Conservation (phyloP, 1,140 invertebrate genomes). For the Pentalonia nigronervosa region DNA sequence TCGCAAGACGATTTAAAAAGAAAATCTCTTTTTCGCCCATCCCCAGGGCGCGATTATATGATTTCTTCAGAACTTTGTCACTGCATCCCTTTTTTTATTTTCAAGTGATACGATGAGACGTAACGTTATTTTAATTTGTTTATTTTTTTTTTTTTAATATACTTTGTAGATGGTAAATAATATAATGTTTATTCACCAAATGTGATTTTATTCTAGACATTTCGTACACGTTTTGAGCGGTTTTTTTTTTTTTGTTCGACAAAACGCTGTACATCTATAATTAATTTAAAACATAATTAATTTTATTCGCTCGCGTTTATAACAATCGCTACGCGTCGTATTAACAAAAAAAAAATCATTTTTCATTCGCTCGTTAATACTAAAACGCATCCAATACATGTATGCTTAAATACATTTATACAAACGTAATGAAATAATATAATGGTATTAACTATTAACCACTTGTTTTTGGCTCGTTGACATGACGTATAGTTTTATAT, state of each 20-base stretch:
- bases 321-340: not conserved
- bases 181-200: not conserved
- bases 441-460: not conserved
- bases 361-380: not conserved
- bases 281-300: not conserved
- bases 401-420: not conserved
- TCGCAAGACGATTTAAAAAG: not conserved
- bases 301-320: not conserved
- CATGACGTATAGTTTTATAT: not conserved
- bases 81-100: not conserved
- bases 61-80: not conserved
- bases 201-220: not conserved
- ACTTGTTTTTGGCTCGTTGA: not conserved
- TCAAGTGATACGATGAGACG: not conserved
- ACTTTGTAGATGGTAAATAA: not conserved
- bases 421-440: not conserved
- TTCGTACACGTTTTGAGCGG: not conserved
- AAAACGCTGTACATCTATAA: not conserved
- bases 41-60: not conserved
- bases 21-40: not conserved
- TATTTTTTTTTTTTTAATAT: not conserved
- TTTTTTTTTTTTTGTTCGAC: not conserved
- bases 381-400: not conserved
- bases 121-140: slow-evolving; percentile 16
- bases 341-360: not conserved